Evolutionary conservation across 2,113 vertebrate species (phyloP), one percentile per base, ranked within the genome.

Genomic region (Empidonax alnorum): DNA sequence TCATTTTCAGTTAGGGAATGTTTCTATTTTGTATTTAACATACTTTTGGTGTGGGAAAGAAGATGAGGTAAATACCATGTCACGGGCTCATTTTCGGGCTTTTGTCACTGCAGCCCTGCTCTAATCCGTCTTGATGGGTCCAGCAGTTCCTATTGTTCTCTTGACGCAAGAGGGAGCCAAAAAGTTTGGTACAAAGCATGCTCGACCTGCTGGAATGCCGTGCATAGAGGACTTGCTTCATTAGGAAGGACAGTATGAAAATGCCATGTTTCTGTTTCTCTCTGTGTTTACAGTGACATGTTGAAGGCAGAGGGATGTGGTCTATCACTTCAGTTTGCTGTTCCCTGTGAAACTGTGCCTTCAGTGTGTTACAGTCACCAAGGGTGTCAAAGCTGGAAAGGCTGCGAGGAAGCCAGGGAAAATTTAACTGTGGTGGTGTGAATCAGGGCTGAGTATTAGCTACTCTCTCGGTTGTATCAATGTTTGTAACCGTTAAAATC

Each of bases 121-220:
- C 12, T 69, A 20, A 76, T 79, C 49, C 10, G 14, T 31, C 37
- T 21, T 30, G 27, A 28, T 13, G 28, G 10, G 35, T 42, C 65
- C 69, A 53, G 56, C 31, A 50, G 46, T 69, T 33, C 15, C 63
- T 85, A 44, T 91, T 95, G 84, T 87, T 87, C 84, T 95, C 44
- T 74, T 73, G 90, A 96, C 94, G 3, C 95, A 91, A 95, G 96
- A 91, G 93, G 96, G 95, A 97, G 96, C 94, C 78, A 96, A 31
- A 78, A 91, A 93, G 72, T 94, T 96, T 83, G 50, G 20, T 76
- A 91, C 62, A 63, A 76, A 47, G 59, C 68, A 12, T 8, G 15
- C 27, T 44, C 3, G 0, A 39, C n/a, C 66, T 53, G 53, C 42
- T 68, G 31, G n/a, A 49, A 3, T 41, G 44, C n/a, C 25, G 14